Evolutionary conservation across 2,888 invertebrate genomes (phyloP), one percentile per base, ranked within the genome.

Genomic region (Alcis repandata): DNA sequence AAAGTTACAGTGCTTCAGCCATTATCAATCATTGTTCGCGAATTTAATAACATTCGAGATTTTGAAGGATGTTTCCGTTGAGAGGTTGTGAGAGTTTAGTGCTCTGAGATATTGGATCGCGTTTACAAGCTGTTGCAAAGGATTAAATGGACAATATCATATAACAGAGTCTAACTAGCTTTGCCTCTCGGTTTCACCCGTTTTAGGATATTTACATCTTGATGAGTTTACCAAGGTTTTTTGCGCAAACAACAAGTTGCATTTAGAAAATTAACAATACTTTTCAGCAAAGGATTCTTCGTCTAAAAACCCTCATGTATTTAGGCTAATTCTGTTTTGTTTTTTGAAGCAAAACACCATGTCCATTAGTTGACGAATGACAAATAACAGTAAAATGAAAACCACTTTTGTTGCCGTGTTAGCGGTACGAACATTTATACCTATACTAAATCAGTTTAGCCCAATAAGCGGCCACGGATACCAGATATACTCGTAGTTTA

Each of bases 21-120:
- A 77, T 84, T 79, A 88, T 89, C 84, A 85, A 89, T 91, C 87
- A 88, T 87, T 79, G 83, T 84, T 86, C 79, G 71, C 74, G 80
- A 82, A 83, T 90, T 83, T 89, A 90, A 89, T 89, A 88, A 87
- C 81, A 83, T 75, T 82, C 78, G 73, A 67, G 77, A 72, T 76
- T 79, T 81, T 86, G 89, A 88, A 78, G 75, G 82, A 89, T 88
- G 84, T 70, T 69, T 64, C 68, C 70, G 73, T 54, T 74, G 76
- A 85, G 76, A 78, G 80, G 70, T 70, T 74, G 65, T 45, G 84
- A 80, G 75, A 75, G 67, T 67, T 82, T 72, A 56, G 33, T 65
- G 72, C 63, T 70, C 43, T 76, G 71, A 77, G 68, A 75, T 78
- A 79, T 80, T 76, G 62, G 43, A 57, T 59, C 7, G 15, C 41